These are phyloP conservation scores for Diadema setosum DNA, from an alignment of 35 echinoderm and acorn worm species.

Conservation along the genomic window DNA sequence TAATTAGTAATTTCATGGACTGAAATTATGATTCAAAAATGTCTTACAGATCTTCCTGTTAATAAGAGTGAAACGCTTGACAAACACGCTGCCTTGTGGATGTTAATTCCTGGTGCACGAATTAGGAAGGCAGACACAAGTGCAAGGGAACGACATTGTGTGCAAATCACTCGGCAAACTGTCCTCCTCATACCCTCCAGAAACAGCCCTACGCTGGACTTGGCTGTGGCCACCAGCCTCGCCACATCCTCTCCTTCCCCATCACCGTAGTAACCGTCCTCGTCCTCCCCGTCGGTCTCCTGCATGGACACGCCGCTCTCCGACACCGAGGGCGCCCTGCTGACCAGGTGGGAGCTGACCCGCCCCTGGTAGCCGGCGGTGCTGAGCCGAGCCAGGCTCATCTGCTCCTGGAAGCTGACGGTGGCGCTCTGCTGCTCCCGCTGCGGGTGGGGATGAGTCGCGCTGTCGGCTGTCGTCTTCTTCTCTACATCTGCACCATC, in stretches of 20 bases:
- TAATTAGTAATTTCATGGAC: no score
- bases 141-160: background rate
- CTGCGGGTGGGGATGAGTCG: background rate
- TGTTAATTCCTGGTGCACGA: background rate
- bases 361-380: slow-evolving; percentile 26
- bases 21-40: no score
- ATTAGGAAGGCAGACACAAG: background rate
- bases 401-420: background rate
- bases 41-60: no score
- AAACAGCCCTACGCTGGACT: background rate
- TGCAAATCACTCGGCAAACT: background rate
- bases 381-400: background rate
- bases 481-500: background rate
- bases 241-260: slow-evolving; percentile 6
- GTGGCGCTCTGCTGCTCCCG: background rate
- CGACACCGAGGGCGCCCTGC: slow-evolving; percentile 76
- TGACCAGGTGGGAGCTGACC: slow-evolving; percentile 16
- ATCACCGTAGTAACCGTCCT: background rate
- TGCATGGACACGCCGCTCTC: slow-evolving; percentile 61
- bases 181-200: background rate
- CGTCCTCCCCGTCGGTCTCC: slow-evolving; percentile 40
- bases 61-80: no score
- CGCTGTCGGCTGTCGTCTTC: background rate
- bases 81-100: no score
- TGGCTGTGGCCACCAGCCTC: background rate